A percentile compares a stretch with the other conserved stretches of the same genome.
phyloP scores from a whole-genome alignment of 2,888 invertebrate species.

The Escarpia spicata region DNA sequence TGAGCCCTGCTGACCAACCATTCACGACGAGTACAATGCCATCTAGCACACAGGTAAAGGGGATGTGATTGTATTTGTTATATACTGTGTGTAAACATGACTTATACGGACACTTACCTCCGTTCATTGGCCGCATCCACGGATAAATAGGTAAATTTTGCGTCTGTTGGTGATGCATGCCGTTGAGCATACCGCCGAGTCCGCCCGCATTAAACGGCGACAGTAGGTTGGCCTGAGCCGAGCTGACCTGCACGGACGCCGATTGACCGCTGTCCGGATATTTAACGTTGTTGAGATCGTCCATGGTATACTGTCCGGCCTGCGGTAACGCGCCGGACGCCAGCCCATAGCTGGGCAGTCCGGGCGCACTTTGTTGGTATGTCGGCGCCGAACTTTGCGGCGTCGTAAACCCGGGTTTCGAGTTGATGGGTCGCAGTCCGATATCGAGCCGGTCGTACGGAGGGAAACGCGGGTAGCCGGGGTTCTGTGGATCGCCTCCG shows the following conservation, averaged over 20 bases:
- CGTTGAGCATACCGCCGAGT: slow-evolving; percentile 34
- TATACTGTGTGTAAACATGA: not conserved
- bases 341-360: slow-evolving; percentile 19
- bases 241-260: slow-evolving; percentile 26
- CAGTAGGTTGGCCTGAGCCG: slow-evolving; percentile 26
- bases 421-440: slow-evolving; percentile 28
- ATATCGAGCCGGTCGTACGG: slow-evolving; percentile 39
- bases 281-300: slow-evolving; percentile 29
- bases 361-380: not conserved
- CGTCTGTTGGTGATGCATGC: slow-evolving; percentile 32
- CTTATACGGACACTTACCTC: slow-evolving; percentile 36
- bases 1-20: not conserved
- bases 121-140: slow-evolving; percentile 46
- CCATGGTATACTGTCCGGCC: slow-evolving; percentile 34
- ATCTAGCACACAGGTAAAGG: not conserved
- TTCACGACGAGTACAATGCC: not conserved
- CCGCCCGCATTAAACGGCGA: slow-evolving; percentile 18
- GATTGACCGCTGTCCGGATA: slow-evolving; percentile 19
- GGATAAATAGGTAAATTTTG: slow-evolving; percentile 44
- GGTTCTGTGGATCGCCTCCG: slow-evolving; percentile 31
- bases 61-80: not conserved
- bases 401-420: not conserved
- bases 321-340: slow-evolving; percentile 20
- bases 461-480: slow-evolving; percentile 36
- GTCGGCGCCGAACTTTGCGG: slow-evolving; percentile 25